Conservation (phyloP, 1,140 invertebrate genomes). For the Drosophila quadrilineata region DNA sequence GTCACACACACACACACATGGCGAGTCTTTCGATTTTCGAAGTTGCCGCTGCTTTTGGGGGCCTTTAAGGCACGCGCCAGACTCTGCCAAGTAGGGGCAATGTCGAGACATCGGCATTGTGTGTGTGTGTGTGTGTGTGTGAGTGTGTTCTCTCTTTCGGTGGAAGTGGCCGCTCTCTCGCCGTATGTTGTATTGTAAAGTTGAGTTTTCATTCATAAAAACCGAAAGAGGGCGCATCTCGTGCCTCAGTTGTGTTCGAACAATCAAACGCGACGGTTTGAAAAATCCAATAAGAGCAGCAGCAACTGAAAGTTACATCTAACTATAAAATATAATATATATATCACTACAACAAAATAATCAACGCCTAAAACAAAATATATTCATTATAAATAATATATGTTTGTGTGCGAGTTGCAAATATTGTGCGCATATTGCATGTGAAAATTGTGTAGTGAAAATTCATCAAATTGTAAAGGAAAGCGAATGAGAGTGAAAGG, state of each 20-base stretch:
- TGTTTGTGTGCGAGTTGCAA: constrained; percentile 4
- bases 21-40: constrained; percentile 48
- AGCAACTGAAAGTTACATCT: constrained; percentile 27
- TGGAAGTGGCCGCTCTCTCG: neutral
- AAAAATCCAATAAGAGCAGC: constrained; percentile 31
- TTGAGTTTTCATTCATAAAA: constrained; percentile 82
- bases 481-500: constrained; percentile 41
- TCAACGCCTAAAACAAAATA: constrained; percentile 24
- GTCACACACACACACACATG: too few species aligned
- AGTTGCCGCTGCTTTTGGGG: constrained; percentile 35
- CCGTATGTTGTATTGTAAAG: constrained; percentile 31
- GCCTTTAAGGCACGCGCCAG: constrained; percentile 63
- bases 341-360: constrained; percentile 20
- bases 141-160: constrained; percentile 1
- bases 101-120: neutral
- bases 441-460: constrained; percentile 7
- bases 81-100: constrained; percentile 46
- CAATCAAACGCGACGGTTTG: constrained; percentile 81
- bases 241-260: constrained; percentile 81
- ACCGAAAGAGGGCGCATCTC: constrained; percentile 80
- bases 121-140: constrained; percentile 15
- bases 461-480: constrained; percentile 1
- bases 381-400: neutral
- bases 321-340: constrained; percentile 9
- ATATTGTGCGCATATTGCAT: constrained; percentile 1